Base-by-base conservation (phyloP, 2,888 invertebrate genomes). In the Ochropleura plecta region DNA sequence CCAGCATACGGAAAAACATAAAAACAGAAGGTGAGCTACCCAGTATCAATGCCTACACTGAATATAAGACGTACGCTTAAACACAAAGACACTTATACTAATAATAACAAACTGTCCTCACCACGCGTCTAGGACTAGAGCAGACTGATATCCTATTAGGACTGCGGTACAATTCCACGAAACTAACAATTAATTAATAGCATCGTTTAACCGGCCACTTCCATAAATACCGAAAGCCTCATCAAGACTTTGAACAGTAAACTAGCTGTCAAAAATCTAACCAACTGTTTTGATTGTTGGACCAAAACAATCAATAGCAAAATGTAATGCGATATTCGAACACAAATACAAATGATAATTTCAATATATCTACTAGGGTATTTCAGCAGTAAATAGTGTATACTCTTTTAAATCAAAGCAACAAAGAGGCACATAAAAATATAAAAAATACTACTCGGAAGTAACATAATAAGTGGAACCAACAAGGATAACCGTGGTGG, bases 401-500 rank as follows among this genome's bases (percentile, higher is more conserved):
- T 7, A n/a, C 5, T 18, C 42, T 60, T 6, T 18, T 49, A 44
- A 20, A 66, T 49, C 14, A 42, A 57, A 64, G 49, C 18, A 79
- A 57, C 55, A 62, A 18, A 62, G 2, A 67, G 2, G 49, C 48
- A 46, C 30, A 69, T 53, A 46, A 72, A 67, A 42, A 49, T 18
- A 46, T 16, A 53, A 78, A 66, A 78, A 67, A 59, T 59, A 57
- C 71, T 44, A 53, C 60, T 60, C 42, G 80, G 65, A 60, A 70
- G 70, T 70, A 67, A 65, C 75, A 82, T 70, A 67, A 65, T 79
- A 82, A 71, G 82, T 70, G 79, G 63, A 18, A 74, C 79, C 71
- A 82, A 82, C 79, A 76, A 71, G 79, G 79, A 83, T 83, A 76
- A 72, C 79, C 82, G 65, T 76, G 67, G 71, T 82, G 65, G 79